A percentile compares a stretch with the other conserved stretches of the same genome.
phyloP scores from a whole-genome alignment of 2,888 invertebrate species.

The Timema cristinae region DNA sequence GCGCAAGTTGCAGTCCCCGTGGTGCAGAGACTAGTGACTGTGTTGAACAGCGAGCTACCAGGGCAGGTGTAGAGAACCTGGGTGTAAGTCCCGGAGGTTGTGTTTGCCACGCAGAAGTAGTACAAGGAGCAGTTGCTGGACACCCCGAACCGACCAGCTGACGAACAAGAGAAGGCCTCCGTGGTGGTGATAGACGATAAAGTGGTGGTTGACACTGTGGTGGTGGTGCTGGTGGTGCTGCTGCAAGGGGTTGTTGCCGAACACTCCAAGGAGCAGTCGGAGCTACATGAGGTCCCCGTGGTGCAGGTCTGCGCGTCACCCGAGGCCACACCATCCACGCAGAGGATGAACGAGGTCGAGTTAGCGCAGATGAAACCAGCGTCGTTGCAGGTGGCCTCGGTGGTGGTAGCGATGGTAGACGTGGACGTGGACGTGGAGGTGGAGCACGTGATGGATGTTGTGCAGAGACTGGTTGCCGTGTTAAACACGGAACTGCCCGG shows the following conservation, averaged over 20 bases:
- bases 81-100: neutral
- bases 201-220: too few species aligned
- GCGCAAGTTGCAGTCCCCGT: neutral
- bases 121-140: neutral
- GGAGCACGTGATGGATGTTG: neutral
- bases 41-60: constrained; percentile 1
- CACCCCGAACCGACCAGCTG: constrained; percentile 2
- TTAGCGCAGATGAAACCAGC: constrained; percentile 7
- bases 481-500: neutral
- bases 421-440: neutral
- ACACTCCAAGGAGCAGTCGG: neutral
- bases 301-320: neutral
- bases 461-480: constrained; percentile 9
- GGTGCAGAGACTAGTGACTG: neutral
- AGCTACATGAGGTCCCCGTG: neutral
- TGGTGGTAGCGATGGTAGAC: neutral
- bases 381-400: constrained; percentile 1
- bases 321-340: constrained; percentile 9
- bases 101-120: constrained; percentile 11
- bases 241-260: neutral
- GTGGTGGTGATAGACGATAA: too few species aligned
- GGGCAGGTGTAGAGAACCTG: constrained; percentile 8
- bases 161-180: constrained; percentile 1
- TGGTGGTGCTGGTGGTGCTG: too few species aligned
- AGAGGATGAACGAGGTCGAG: neutral